Evolutionary conservation across 2,888 invertebrate species (phyloP).

Genomic region (Drosophila meridionalis): DNA sequence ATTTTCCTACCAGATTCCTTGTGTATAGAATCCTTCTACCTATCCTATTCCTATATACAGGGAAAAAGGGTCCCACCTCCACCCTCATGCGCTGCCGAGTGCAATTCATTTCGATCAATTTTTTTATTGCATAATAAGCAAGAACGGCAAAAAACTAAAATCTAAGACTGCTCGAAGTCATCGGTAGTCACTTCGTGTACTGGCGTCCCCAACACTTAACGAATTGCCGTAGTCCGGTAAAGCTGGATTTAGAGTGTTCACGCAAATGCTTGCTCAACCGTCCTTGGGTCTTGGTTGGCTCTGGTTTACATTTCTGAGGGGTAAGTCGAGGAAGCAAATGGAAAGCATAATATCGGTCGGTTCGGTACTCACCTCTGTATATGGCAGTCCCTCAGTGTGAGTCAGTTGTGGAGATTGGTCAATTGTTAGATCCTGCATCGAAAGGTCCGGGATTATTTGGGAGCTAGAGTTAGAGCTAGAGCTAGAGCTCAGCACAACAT

Average conservation of each 20-base stretch:
- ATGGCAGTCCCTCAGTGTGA: not conserved
- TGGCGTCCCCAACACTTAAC: constrained; percentile 12
- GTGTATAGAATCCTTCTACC: no score
- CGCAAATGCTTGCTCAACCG: not conserved
- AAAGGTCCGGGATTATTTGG: not conserved
- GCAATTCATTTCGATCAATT: not conserved
- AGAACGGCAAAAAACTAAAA: constrained; percentile 1
- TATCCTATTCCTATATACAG: no score
- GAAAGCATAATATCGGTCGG: no score
- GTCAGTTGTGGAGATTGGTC: not conserved
- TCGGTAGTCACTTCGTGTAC: not conserved
- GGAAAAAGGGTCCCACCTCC: no score
- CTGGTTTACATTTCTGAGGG: not conserved
- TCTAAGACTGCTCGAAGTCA: not conserved
- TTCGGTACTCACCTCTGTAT: not conserved
- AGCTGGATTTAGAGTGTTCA: not conserved
- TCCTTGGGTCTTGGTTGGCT: not conserved
- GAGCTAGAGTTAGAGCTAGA: not conserved
- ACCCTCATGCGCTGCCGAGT: no score
- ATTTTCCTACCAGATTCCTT: no score
- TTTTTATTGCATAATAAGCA: constrained; percentile 9
- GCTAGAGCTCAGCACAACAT: no score
- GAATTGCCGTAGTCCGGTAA: constrained; percentile 11
- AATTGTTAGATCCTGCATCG: not conserved
- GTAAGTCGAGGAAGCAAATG: no score